Base-by-base conservation (phyloP, 92 coral and sea anemone species). In the Muricea muricata region DNA sequence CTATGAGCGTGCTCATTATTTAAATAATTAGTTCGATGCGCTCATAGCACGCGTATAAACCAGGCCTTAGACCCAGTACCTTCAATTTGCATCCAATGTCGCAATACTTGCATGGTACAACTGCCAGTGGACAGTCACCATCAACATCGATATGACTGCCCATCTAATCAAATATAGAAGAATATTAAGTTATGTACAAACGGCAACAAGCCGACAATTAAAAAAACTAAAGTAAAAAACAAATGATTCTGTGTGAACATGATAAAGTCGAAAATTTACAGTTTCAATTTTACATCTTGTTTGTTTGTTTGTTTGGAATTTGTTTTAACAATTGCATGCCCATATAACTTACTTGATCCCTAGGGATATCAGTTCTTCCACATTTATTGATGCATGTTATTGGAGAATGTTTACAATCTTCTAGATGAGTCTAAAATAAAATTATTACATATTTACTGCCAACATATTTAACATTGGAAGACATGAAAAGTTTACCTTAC, bases 41-140 rank as follows among this genome's bases (percentile, higher is more conserved):
- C n/a, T n/a, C n/a, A n/a, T n/a, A n/a, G n/a, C n/a, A n/a, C n/a
- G n/a, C n/a, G n/a, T n/a, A n/a, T n/a, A n/a, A n/a, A n/a, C n/a
- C n/a, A n/a, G n/a, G 33, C 20, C 6, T 54, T 15, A 0, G 42
- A 4, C 24, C 32, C 20, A 71, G 24, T 80, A 96, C 99, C 98
- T 93, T 96, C 45, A 76, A 80, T 86, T 96, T 96, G 77, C 99
- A 96, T 4, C 99, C 99, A 72, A 93, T 82, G 76, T 96, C 99
- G 85, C 81, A 67, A 86, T 92, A 96, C 45, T 94, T 92, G 65
- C 99, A 96, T 0, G 96, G 97, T 7, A 93, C 94, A 66, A 91
- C 25, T 25, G 99, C 99, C 21, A 96, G 82, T 10, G 99, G 97
- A 72, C 99, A 96, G 54, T 96, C 99, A 12, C 99, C 99, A 57